Base-by-base conservation (phyloP, 2,888 invertebrate genomes). In the Euphydryas editha region DNA sequence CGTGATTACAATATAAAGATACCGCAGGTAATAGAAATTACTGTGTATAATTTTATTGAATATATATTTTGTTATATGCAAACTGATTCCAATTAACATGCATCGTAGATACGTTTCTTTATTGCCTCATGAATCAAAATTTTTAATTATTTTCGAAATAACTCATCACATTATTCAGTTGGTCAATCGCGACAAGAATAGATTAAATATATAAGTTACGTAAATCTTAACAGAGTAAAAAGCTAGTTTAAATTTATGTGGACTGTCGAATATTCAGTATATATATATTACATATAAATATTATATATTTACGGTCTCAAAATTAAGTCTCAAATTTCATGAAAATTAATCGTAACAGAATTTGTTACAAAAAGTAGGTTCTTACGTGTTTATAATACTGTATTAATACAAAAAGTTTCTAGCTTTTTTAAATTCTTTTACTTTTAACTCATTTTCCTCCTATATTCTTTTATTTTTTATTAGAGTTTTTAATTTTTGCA, bases 1-100 rank as follows among this genome's bases (percentile, higher is more conserved):
- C 90, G 90, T 89, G 90, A 83, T 84, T 78, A 80, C 81, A 88
- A 89, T 90, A 85, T 36, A 54, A 54, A 54, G 11, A 36, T 54
- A 36, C 17, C 30, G n/a, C 17, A 8, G 21, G 8, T 57, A 20
- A 57, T 39, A 18, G 57, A 21, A 39, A 57, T 20, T 57, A 42
- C 39, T 21, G 39, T 42, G 42, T 42, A 57, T 42, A 57, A 39
- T 42, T 57, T 42, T 21, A 57, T 42, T 13, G 56, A 57, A 17
- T 37, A 11, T n/a, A n/a, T 37, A 57, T 42, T 57, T 42, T 57
- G 42, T 57, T 15, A 57, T 57, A 42, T 46, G 59, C 46, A 59
- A 59, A 59, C 36, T 47, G 18, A 30, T 6, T n/a, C 30, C 10
- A 20, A 20, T 59, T 18, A 46, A 47, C 20, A 59, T 59, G 36